These are phyloP conservation scores for Natrix natrix DNA, from an alignment of 2,797 vertebrate genomes.

Conservation along the genomic window DNA sequence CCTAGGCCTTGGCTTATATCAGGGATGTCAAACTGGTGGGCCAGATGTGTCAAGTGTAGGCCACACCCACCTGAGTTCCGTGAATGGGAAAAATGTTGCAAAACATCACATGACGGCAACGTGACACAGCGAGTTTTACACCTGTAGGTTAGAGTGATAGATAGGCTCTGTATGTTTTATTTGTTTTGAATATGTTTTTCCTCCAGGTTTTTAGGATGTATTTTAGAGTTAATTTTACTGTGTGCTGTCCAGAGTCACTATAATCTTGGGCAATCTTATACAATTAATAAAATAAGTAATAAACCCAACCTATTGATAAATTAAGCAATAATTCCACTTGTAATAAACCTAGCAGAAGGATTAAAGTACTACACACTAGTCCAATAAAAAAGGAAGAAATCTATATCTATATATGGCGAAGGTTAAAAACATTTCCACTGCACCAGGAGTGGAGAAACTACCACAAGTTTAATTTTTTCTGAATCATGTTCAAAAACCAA, in stretches of 20 bases:
- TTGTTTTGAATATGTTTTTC: background rate
- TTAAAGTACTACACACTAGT: background rate
- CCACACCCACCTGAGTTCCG: too few species aligned
- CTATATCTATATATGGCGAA: background rate
- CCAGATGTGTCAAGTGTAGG: too few species aligned
- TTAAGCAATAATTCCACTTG: background rate
- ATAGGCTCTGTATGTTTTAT: background rate
- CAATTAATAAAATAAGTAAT: background rate
- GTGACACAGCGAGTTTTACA: too few species aligned
- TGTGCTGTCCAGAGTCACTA: background rate
- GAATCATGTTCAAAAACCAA: background rate
- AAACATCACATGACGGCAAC: too few species aligned
- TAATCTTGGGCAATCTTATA: background rate
- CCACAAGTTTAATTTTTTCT: background rate
- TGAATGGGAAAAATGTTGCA: too few species aligned
- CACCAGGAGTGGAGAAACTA: background rate
- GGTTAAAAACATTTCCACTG: background rate
- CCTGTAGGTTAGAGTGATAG: background rate
- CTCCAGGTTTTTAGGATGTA: background rate
- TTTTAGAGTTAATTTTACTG: background rate
- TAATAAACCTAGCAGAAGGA: background rate
- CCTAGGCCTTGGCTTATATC: background rate
- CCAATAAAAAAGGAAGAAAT: background rate
- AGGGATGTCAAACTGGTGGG: too few species aligned
- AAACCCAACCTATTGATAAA: background rate